These are phyloP conservation scores for Lasiurus borealis DNA, from an alignment of 2,113 vertebrate species.

Conservation along the genomic window DNA sequence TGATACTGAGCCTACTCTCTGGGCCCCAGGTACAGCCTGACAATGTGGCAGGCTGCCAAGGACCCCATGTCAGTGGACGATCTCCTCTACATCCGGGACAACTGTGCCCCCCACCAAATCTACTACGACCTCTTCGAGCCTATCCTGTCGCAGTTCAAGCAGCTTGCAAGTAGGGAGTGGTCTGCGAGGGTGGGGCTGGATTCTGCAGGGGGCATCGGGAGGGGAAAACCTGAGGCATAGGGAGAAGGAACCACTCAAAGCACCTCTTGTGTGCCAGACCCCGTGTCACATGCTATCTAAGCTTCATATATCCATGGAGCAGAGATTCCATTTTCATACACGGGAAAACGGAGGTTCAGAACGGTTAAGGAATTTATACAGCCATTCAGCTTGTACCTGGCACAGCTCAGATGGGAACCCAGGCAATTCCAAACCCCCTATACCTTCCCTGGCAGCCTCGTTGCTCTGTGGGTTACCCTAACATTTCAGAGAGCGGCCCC, in stretches of 20 bases:
- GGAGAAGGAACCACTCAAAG: background rate
- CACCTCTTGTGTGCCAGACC: background rate
- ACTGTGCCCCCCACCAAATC: conserved; percentile 86
- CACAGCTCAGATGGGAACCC: background rate
- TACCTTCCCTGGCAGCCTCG: rapidly evolving
- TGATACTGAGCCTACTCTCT: conserved; percentile 1
- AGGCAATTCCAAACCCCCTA: background rate
- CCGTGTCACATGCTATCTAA: background rate
- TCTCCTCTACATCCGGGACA: conserved; percentile 91
- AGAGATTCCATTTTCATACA: background rate
- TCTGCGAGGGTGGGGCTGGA: background rate
- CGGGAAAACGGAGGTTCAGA: background rate
- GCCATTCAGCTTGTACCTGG: background rate
- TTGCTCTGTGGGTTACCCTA: background rate
- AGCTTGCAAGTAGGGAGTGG: conserved; percentile 86
- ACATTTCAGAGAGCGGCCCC: background rate
- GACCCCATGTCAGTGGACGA: conserved; percentile 88
- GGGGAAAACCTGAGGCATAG: rapidly evolving
- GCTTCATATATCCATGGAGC: background rate
- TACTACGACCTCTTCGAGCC: conserved; percentile 94
- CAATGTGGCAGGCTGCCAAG: conserved; percentile 89
- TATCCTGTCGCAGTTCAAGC: conserved; percentile 88
- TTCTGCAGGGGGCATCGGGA: background rate
- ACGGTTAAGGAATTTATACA: background rate
- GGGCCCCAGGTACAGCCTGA: conserved; percentile 90